Base-by-base conservation (phyloP, 2,797 vertebrate species). In the Diplodus puntazzo region DNA sequence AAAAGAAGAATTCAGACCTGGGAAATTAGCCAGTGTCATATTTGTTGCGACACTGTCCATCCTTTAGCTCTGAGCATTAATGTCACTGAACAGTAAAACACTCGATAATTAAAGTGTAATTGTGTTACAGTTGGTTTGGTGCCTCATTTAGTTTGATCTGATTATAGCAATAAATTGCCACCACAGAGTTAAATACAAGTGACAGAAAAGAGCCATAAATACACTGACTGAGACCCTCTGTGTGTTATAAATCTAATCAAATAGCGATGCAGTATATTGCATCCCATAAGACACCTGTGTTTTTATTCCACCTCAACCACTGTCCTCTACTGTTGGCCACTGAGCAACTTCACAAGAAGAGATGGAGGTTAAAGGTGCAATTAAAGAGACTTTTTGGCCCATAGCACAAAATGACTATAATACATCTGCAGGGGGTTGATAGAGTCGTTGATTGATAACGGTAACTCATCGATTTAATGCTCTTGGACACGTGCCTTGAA, bases 31-130 rank as follows among this genome's bases (percentile, higher is more conserved):
- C 85, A 69, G 43, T 80, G 77, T 88, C 81, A 80, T 86, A 69
- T 72, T 81, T 80, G 73, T 75, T 71, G 80, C 81, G 86, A 87
- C 85, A 45, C 85, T 80, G 66, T 90, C 80, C 81, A 73, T 80
- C 83, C 39, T 88, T 88, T 84, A 81, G 84, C 83, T 84, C 84
- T 75, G 85, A 90, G 86, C 87, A 86, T 83, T 89, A 92, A 94
- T 92, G 92, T 91, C 90, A 93, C 57, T 75, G 91, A 89, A 81
- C 90, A 92, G 86, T 89, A 89, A 91, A 92, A 88, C 69, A 70
- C 77, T 86, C 62, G 55, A 92, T 94, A 94, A 95, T 94, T 94
- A 92, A 90, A 89, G 82, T 85, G 86, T 92, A 91, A 94, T 92
- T 93, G 90, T 86, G 78, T 92, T 92, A 90, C 80, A 91, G 87